Evolutionary conservation across 2,888 invertebrate species (phyloP).

Genomic region (Eledona agricola): DNA sequence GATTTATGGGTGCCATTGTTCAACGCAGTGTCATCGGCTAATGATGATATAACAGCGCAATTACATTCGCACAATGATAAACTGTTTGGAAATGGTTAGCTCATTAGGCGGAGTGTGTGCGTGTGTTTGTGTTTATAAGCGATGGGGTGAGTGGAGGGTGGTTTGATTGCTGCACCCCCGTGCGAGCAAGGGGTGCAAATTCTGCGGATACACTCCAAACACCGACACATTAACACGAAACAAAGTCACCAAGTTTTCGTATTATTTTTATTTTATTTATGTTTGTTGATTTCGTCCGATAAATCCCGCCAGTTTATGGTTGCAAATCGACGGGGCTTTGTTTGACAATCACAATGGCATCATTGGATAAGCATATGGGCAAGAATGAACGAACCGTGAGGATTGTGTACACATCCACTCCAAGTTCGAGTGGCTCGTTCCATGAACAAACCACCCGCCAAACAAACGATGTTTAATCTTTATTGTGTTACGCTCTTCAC

Average conservation of each 20-base stretch:
- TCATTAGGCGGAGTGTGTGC: slow-evolving; percentile 51
- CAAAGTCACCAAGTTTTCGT: no score
- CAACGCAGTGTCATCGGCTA: slow-evolving; percentile 49
- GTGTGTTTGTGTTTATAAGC: slow-evolving; percentile 39
- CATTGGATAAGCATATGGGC: slow-evolving; percentile 32
- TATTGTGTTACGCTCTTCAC: slow-evolving; percentile 38
- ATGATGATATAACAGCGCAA: slow-evolving; percentile 55
- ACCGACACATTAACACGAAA: no score
- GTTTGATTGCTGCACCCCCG: slow-evolving; percentile 22
- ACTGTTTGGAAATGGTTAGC: slow-evolving; percentile 56
- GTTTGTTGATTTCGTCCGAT: no score
- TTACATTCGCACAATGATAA: slow-evolving; percentile 55
- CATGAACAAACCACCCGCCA: slow-evolving; percentile 31
- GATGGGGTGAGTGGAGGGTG: slow-evolving; percentile 40
- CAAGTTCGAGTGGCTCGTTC: slow-evolving; percentile 20
- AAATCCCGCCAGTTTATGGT: slow-evolving; percentile 5
- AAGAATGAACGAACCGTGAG: slow-evolving; percentile 15
- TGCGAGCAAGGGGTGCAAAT: no score
- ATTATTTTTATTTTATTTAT: no score
- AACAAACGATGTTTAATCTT: slow-evolving; percentile 38
- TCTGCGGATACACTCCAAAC: no score
- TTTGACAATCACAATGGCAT: slow-evolving; percentile 27
- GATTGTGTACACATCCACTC: slow-evolving; percentile 11
- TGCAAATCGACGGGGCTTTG: slow-evolving; percentile 12
- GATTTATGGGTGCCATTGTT: slow-evolving; percentile 33